Conservation (phyloP, 2,888 invertebrate genomes). For the Eupithecia insigniata region DNA sequence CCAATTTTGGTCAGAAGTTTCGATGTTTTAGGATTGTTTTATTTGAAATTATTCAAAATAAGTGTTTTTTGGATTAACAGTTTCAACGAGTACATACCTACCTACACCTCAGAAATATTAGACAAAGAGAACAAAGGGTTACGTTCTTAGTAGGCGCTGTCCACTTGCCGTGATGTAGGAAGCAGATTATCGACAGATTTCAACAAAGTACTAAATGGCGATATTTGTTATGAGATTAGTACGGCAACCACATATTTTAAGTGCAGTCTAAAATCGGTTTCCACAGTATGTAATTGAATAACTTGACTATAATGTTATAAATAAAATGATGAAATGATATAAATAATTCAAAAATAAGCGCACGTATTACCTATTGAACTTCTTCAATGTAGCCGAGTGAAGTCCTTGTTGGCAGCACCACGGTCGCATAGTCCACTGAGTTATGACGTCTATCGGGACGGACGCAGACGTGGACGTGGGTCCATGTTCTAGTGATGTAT, state of each 20-base stretch:
- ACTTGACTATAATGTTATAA: no score
- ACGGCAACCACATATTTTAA: neutral
- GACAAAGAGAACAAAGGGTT: no score
- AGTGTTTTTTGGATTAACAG: neutral
- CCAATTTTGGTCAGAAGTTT: neutral
- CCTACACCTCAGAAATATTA: no score
- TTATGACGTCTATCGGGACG: constrained; percentile 25
- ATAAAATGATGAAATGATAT: no score
- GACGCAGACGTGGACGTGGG: constrained; percentile 4
- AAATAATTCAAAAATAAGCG: neutral
- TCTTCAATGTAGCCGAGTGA: neutral
- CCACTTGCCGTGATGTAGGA: neutral
- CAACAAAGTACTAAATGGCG: no score
- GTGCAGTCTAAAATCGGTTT: neutral
- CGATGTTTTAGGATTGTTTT: neutral
- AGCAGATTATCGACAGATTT: neutral
- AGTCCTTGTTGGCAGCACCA: constrained; percentile 11
- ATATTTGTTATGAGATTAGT: neutral
- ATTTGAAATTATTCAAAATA: neutral
- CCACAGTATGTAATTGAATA: no score
- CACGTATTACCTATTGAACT: neutral
- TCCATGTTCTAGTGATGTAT: constrained; percentile 14
- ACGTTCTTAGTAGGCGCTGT: neutral
- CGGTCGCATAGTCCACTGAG: constrained; percentile 13
- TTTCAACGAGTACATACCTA: no score